phyloP scores from a whole-genome alignment of 2,113 vertebrate species.

The Anthoscopus minutus region DNA sequence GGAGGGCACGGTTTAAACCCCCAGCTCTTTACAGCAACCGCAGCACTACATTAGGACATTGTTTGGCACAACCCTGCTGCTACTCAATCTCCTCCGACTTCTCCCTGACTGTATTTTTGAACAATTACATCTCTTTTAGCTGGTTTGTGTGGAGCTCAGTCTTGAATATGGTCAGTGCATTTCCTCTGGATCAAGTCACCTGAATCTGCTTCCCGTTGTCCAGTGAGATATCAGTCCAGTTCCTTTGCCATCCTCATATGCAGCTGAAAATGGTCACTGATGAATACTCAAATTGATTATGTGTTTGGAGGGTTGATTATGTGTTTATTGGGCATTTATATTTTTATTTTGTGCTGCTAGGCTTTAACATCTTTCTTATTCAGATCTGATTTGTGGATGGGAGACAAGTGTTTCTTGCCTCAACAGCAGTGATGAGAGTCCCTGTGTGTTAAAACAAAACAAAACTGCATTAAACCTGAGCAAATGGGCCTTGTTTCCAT shows the following conservation, averaged over 20 bases:
- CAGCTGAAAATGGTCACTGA: not conserved
- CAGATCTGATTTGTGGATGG: not conserved
- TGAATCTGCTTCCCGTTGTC: rapidly evolving
- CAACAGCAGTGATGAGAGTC: not conserved
- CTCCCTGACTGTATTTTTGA: not conserved
- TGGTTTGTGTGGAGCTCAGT: not conserved
- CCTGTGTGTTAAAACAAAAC: not conserved
- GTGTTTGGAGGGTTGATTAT: not conserved
- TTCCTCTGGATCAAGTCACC: not conserved
- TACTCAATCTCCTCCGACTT: not conserved
- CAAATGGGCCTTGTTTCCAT: not conserved
- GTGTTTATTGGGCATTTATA: not conserved
- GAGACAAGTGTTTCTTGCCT: not conserved
- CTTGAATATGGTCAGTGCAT: not conserved
- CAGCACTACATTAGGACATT: not conserved
- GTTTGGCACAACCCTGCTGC: not conserved
- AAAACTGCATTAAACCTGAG: not conserved
- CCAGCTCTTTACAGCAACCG: not conserved
- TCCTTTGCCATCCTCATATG: not conserved
- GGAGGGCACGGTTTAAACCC: rapidly evolving
- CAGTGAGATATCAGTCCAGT: not conserved
- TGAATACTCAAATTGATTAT: not conserved
- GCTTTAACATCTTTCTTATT: not conserved
- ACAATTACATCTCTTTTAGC: not conserved
- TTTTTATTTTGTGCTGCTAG: not conserved